phyloP scores from a whole-genome alignment of 92 coral and sea anemone genomes.

The Meandrina meandrites region DNA sequence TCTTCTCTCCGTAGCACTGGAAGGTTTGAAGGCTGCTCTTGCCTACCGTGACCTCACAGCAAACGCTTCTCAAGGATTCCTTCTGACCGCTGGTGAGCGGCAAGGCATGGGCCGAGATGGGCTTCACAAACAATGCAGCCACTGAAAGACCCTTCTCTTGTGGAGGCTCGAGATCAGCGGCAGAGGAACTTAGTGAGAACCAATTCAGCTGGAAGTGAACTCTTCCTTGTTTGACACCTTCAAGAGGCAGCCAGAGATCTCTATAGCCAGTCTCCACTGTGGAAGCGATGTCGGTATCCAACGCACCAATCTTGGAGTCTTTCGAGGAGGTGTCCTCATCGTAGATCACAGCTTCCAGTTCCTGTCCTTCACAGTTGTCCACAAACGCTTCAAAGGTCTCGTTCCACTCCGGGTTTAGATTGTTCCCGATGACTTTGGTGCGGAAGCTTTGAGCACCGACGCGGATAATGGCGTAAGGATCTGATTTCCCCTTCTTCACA shows the following conservation, averaged over 20 bases:
- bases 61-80: conserved; percentile 75
- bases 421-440: conserved; percentile 68
- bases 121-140: conserved; percentile 86
- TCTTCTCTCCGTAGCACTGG: conserved; percentile 79
- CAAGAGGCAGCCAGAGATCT: conserved; percentile 90
- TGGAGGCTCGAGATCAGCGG: conserved; percentile 62
- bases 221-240: conserved; percentile 88
- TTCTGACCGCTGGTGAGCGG: conserved; percentile 69
- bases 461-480: conserved; percentile 80
- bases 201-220: conserved; percentile 77
- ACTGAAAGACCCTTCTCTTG: conserved; percentile 65
- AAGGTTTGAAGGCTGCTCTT: conserved; percentile 79
- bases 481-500: conserved; percentile 90
- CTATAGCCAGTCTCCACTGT: conserved; percentile 80
- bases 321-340: conserved; percentile 91
- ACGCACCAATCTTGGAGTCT: conserved; percentile 80
- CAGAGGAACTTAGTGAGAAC: conserved; percentile 66
- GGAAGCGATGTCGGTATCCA: conserved; percentile 78
- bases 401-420: conserved; percentile 91
- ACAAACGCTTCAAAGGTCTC: conserved; percentile 92
- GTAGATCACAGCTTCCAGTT: conserved; percentile 65
- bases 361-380: conserved; percentile 93
- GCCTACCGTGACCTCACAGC: conserved; percentile 86
- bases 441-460: conserved; percentile 95
- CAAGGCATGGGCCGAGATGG: conserved; percentile 70